phyloP scores from a whole-genome alignment of 2,797 vertebrate genomes.

The Basileuterus tristriatus region DNA sequence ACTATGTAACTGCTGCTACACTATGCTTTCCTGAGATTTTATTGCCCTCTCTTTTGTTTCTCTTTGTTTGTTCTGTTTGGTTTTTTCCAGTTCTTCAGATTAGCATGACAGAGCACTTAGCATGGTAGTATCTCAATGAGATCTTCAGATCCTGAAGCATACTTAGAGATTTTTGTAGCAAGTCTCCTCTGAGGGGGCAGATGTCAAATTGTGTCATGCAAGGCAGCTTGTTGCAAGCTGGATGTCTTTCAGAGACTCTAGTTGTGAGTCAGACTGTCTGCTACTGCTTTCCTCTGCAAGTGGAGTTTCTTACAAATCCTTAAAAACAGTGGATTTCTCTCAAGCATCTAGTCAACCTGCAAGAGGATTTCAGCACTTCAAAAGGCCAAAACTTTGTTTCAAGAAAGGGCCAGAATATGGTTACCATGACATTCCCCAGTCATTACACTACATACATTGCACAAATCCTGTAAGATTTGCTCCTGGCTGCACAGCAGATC shows the following conservation, averaged over 20 bases:
- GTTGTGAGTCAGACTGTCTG: neutral
- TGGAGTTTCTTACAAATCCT: neutral
- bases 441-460: neutral
- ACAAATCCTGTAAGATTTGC: conserved; percentile 26
- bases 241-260: neutral
- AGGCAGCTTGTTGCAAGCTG: neutral
- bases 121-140: neutral
- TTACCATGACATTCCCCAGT: neutral
- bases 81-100: neutral
- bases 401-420: neutral
- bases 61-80: neutral
- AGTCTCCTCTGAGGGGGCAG: neutral
- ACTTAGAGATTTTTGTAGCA: neutral
- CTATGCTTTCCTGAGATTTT: neutral
- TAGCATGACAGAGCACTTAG: neutral
- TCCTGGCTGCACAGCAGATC: neutral
- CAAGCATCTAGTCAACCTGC: neutral
- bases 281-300: neutral
- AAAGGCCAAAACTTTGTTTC: neutral
- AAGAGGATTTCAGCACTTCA: neutral
- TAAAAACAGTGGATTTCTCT: neutral
- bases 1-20: neutral
- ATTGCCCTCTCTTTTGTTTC: neutral
- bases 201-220: neutral
- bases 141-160: neutral